Evolutionary conservation across 2,797 vertebrate genomes (phyloP), one percentile per base, ranked within the genome.

Genomic region (Taeniopygia guttata): DNA sequence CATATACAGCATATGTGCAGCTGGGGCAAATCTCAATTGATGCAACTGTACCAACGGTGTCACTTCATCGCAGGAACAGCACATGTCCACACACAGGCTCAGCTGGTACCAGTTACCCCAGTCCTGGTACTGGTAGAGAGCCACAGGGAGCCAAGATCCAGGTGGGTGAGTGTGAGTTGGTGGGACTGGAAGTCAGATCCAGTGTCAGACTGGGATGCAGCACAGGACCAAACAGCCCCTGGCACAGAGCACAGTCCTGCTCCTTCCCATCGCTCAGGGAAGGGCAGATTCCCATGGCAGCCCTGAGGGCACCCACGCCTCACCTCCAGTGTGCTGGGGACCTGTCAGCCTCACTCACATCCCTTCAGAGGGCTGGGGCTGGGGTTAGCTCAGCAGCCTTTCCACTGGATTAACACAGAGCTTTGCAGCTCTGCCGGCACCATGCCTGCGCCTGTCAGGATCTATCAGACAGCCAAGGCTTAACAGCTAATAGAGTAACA

Each of bases 401-500:
- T 87, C 74, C 68, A 4, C 38, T 30, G 74, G 51, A 91, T 91
- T 84, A 94, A 72, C 54, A 30, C 30, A 43, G 74, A 89, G 89
- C 56, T 75, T 49, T 74, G 87, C 81, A 70, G 91, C 66, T 80
- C 83, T 78, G 81, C 85, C 23, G 0, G 69, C 88, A 91, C 74
- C 52, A 1, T 84, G 87, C 56, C 79, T 5, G 0, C 13, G 42
- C 81, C 89, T 95, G 94, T 93, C 96, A 95, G 72, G 66, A 87
- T 60, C 89, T 66, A 93, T 92, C 93, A 95, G 76, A 60, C 49
- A 83, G 54, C 82, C 76, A 48, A 80, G 73, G 58, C 62, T 91
- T 43, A 88, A n/a, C 46, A 84, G 58, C 63, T 80, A 86, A 70
- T 73, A 23, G 66, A 81, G 23, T 59, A 88, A 76, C 1, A 2